These are phyloP conservation scores for Gymnothorax javanicus DNA, from an alignment of 2,797 vertebrate genomes.

Conservation along the genomic window DNA sequence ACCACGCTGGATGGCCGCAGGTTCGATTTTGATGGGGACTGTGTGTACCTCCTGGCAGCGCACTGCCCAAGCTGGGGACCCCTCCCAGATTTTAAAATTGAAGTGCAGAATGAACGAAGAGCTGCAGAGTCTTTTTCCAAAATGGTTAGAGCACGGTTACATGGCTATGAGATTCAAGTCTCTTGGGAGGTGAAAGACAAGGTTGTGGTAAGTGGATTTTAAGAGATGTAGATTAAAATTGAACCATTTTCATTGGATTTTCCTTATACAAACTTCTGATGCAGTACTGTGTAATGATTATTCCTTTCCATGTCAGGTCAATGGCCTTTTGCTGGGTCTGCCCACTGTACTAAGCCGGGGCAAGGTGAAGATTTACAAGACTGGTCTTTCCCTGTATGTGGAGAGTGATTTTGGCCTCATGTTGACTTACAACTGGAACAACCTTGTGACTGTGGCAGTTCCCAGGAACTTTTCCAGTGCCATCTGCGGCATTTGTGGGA, in stretches of 20 bases:
- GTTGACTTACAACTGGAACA: conserved; percentile 66
- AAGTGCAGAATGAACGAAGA: conserved; percentile 69
- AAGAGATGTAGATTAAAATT: too few species aligned
- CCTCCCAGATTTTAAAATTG: conserved; percentile 65
- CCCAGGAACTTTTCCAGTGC: conserved; percentile 63
- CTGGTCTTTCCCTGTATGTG: conserved; percentile 59
- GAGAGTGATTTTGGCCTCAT: conserved; percentile 66
- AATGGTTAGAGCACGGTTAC: conserved; percentile 62
- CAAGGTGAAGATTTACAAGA: conserved; percentile 56
- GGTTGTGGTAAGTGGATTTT: conserved; percentile 61
- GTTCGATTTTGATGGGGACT: conserved; percentile 69
- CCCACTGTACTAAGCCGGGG: conserved; percentile 59
- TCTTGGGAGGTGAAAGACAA: conserved; percentile 56
- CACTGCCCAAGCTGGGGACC: conserved; percentile 54
- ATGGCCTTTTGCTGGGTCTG: conserved; percentile 69
- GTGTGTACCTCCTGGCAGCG: conserved; percentile 65
- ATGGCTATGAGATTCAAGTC: conserved; percentile 60
- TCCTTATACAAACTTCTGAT: too few species aligned
- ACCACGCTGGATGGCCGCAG: conserved; percentile 61
- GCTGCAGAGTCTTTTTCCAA: conserved; percentile 63
- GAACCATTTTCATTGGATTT: too few species aligned
- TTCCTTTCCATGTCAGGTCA: conserved; percentile 48
- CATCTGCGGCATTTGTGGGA: conserved; percentile 75
- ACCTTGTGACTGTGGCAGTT: conserved; percentile 54
- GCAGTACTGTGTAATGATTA: too few species aligned